phyloP scores from a whole-genome alignment of 2,113 vertebrate genomes.

The Smithornis capensis region DNA sequence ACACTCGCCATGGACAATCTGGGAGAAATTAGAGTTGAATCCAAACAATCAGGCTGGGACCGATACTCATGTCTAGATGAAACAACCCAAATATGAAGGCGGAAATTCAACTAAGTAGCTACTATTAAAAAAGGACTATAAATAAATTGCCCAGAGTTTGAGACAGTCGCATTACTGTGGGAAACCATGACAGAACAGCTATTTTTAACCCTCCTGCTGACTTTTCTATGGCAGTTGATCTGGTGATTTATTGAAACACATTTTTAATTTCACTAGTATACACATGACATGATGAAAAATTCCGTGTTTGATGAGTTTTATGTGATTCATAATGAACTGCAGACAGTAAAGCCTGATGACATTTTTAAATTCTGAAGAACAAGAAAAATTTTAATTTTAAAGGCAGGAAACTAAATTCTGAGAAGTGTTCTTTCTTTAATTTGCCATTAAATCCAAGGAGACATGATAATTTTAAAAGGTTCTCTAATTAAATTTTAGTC shows the following conservation, averaged over 20 bases:
- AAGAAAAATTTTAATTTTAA: not conserved
- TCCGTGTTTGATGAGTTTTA: not conserved
- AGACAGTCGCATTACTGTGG: constrained; percentile 14
- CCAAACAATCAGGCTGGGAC: constrained; percentile 20
- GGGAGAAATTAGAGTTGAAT: constrained; percentile 47
- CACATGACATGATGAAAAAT: not conserved
- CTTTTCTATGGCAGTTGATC: not conserved
- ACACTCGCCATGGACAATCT: not conserved
- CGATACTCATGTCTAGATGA: constrained; percentile 29
- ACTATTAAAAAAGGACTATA: constrained; percentile 43
- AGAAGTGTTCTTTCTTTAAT: not conserved
- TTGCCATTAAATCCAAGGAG: not conserved
- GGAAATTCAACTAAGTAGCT: constrained; percentile 48
- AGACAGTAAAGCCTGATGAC: not conserved
- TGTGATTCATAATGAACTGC: not conserved
- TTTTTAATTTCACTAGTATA: constrained; percentile 28
- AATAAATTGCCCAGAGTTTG: constrained; percentile 25
- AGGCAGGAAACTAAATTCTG: constrained; percentile 21
- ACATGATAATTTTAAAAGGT: not conserved
- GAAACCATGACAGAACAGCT: constrained; percentile 27
- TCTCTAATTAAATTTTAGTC: not conserved
- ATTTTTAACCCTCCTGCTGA: constrained; percentile 21
- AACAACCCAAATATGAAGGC: constrained; percentile 37
- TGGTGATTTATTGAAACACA: constrained; percentile 20
- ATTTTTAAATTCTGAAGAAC: not conserved